Base-by-base conservation (phyloP, 2,113 vertebrate species). In the Callithrix jacchus region DNA sequence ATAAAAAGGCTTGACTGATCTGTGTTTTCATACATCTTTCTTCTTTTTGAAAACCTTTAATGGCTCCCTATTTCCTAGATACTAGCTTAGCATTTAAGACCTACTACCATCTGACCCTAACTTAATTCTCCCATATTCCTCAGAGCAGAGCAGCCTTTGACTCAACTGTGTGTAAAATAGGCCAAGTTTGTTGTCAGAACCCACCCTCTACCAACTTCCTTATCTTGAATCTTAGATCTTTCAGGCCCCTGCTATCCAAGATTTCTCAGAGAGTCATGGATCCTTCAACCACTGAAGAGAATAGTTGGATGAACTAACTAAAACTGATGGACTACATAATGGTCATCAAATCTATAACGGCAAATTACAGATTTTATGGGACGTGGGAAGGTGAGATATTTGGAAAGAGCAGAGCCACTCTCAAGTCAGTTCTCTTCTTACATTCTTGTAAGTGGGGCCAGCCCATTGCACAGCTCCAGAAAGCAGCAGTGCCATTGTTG, bases 41-140 rank as follows among this genome's bases (percentile, higher is more conserved):
- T 71, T n/a, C 47, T 93, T n/a, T n/a, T n/a, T 90, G 86, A 61
- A 74, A 87, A 52, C 73, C 12, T 82, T 93, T 32, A 77, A 11
- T 49, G 11, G 12, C 9, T 95, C 42, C 20, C 27, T 58, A 27
- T 47, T 35, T 87, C 13, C 61, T 54, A 49, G 37, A 45, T 49
- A 52, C 52, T 25, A 96, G 9, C 66, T 95, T n/a, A 42, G 64
- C 27, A 77, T n/a, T 20, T 40, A 95, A 90, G 25, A 10, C 11
- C 17, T 10, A 56, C 76, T 9, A 32, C 61, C 32, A 16, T 12
- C 17, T 10, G 27, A 77, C 10, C 5, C 21, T 23, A 82, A 6
- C 3, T 80, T n/a, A 64, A 52, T 70, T 93, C 42, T 93, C 42
- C 1, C 30, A 4, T 18, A 45, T 9, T 52, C n/a, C 58, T 92